phyloP scores from a whole-genome alignment of 2,888 invertebrate genomes.

The Eristalis arbustorum region DNA sequence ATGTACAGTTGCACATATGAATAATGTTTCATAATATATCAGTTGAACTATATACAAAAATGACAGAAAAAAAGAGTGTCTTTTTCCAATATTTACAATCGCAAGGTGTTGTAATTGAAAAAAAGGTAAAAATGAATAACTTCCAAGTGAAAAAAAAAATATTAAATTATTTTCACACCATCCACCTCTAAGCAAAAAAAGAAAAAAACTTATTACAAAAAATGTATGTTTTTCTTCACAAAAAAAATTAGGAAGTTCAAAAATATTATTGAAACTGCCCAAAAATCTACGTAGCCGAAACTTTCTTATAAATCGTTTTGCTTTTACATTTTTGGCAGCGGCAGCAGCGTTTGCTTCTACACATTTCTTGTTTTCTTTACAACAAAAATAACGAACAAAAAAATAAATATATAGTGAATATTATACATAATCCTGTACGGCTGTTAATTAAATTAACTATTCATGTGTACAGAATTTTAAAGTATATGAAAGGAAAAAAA shows the following conservation, averaged over 20 bases:
- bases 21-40: background rate
- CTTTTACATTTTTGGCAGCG: slow-evolving; percentile 42
- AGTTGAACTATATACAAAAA: background rate
- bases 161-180: background rate
- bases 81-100: background rate
- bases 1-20: background rate
- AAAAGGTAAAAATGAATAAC: background rate
- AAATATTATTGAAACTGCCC: slow-evolving; percentile 47
- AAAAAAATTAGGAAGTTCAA: slow-evolving; percentile 40
- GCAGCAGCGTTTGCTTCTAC: slow-evolving; percentile 66
- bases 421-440: background rate
- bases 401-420: slow-evolving; percentile 1
- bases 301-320: slow-evolving; percentile 9
- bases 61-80: background rate
- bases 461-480: slow-evolving; percentile 20
- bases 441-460: slow-evolving; percentile 37
- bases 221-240: slow-evolving; percentile 34
- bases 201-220: slow-evolving; percentile 10
- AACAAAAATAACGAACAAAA: slow-evolving; percentile 40
- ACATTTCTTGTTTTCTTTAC: slow-evolving; percentile 38
- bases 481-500: slow-evolving; percentile 13
- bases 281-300: slow-evolving; percentile 48
- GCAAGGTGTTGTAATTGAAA: background rate
- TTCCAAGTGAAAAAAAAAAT: background rate
- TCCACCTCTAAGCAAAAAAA: slow-evolving; percentile 12